phyloP scores from a whole-genome alignment of 2,888 invertebrate species.

The Lycophotia porphyrea region DNA sequence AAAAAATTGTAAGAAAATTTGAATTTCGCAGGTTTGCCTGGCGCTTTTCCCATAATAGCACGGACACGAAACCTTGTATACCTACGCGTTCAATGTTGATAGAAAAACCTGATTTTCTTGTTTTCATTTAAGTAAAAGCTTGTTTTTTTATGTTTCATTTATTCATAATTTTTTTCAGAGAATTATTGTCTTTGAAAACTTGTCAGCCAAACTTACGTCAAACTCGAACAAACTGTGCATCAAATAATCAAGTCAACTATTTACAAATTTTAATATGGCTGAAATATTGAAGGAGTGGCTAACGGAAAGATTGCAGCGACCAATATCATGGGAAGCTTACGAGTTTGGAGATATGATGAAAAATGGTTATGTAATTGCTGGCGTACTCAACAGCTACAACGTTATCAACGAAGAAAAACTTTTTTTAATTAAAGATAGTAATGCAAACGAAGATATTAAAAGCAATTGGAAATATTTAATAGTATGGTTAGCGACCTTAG shows the following conservation, averaged over 20 bases:
- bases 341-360: conserved; percentile 90
- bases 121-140: neutral
- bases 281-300: conserved; percentile 91
- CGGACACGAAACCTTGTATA: neutral
- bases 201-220: conserved; percentile 8
- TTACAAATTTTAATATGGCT: conserved; percentile 81
- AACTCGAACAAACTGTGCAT: conserved; percentile 11
- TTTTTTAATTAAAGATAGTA: conserved; percentile 83
- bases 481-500: conserved; percentile 89
- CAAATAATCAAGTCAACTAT: neutral
- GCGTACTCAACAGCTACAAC: conserved; percentile 90
- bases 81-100: neutral
- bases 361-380: conserved; percentile 90
- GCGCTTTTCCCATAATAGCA: neutral
- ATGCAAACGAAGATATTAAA: conserved; percentile 81
- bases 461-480: conserved; percentile 88
- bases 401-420: conserved; percentile 90
- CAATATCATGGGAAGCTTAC: conserved; percentile 89
- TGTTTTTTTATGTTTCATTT: neutral
- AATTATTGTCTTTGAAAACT: neutral
- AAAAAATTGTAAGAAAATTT: too few relatives aligned
- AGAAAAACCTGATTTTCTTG: neutral
- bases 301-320: conserved; percentile 87
- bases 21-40: too few relatives aligned
- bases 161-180: neutral